These are phyloP conservation scores for Branchipolynoe longqiensis DNA, from an alignment of 2,888 invertebrate species.

Conservation along the genomic window DNA sequence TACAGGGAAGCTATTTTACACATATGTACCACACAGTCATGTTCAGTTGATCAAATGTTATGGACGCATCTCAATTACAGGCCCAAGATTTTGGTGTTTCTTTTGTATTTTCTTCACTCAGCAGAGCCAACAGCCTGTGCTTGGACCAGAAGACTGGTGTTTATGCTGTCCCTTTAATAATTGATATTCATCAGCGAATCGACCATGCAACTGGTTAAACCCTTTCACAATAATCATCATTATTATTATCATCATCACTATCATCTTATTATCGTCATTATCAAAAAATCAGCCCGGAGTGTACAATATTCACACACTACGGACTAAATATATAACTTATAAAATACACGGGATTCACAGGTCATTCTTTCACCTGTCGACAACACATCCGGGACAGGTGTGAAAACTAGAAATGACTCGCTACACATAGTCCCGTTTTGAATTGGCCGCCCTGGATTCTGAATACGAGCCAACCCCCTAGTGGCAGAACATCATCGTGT, in stretches of 20 bases:
- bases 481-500: neutral
- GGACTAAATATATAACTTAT: conserved; percentile 49
- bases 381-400: neutral
- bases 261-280: too few species aligned
- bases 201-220: conserved; percentile 41
- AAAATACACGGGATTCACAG: conserved; percentile 43
- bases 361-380: conserved; percentile 25
- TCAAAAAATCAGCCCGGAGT: conserved; percentile 16
- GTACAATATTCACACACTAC: conserved; percentile 45
- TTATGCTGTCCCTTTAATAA: too few species aligned
- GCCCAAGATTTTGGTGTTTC: too few species aligned
- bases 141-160: too few species aligned
- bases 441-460: too few species aligned
- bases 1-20: conserved; percentile 42
- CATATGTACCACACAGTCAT: conserved; percentile 22
- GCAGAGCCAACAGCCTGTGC: too few species aligned
- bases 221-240: conserved; percentile 38
- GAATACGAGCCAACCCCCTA: neutral
- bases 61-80: too few species aligned
- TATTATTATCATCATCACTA: too few species aligned
- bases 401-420: neutral
- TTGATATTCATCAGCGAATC: conserved; percentile 22
- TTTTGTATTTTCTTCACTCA: too few species aligned
- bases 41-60: conserved; percentile 31
- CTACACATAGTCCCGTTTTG: neutral